Evolutionary conservation across 92 coral and sea anemone genomes (phyloP).

Genomic region (Anthopleura xanthogrammica): DNA sequence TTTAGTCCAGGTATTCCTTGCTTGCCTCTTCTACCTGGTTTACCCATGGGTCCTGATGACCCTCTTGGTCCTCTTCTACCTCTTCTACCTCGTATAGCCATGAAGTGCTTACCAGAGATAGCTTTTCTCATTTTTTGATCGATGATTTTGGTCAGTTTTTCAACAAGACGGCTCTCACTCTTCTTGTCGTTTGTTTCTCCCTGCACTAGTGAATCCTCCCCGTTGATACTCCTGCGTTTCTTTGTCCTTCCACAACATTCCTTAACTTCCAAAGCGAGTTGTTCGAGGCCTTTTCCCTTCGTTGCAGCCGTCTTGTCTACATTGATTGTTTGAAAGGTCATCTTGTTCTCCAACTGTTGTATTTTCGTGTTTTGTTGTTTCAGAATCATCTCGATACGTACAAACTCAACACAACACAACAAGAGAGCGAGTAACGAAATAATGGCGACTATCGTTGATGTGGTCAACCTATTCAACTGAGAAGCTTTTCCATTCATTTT

Average conservation of each 20-base stretch:
- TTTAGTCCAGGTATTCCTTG: conserved; percentile 17
- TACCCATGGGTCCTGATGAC: neutral
- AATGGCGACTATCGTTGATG: neutral
- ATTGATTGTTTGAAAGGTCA: neutral
- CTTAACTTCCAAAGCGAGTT: neutral
- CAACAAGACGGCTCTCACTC: neutral
- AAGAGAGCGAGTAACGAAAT: neutral
- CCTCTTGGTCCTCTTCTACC: conserved; percentile 7
- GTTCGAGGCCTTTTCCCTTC: neutral
- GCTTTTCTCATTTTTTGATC: neutral
- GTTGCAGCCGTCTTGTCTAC: neutral
- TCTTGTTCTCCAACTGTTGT: neutral
- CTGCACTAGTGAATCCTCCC: neutral
- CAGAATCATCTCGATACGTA: conserved; percentile 4
- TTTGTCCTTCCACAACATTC: neutral
- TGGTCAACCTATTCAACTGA: neutral
- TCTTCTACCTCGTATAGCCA: neutral
- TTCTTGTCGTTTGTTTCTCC: neutral
- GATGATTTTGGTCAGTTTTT: neutral
- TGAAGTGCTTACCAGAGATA: neutral
- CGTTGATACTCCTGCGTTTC: neutral
- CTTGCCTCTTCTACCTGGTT: conserved; percentile 7
- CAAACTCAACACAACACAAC: conserved; percentile 3
- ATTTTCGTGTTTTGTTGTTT: neutral
- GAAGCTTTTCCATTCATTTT: too few species aligned